Base-by-base conservation (phyloP, 2,888 invertebrate species). In the Meiosimyza decipiens region DNA sequence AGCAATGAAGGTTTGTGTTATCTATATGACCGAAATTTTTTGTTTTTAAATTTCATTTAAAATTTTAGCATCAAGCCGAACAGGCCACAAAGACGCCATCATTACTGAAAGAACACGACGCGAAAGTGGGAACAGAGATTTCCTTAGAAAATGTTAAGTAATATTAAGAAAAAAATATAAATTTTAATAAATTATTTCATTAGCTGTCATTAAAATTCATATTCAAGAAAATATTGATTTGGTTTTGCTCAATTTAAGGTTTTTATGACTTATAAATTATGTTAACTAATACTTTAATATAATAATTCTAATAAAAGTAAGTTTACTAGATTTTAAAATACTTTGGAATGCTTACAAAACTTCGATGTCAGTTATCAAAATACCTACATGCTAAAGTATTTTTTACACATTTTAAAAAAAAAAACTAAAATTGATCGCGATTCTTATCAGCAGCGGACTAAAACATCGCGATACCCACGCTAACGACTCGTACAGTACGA, bases 81-180 rank as follows among this genome's bases (percentile, higher is more conserved):
- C 66, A 76, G 13, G 75, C 73, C 12, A 22, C 74, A 16, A 75
- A 79, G 4, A 77, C 76, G 1, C 79, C 85, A 0, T 75, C 74
- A 16, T 66, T 85, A 6, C 72, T 84, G 3, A 77, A 80, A n/a
- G 77, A 77, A 4, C 85, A 85, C 65, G 85, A 85, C 49, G 77
- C 66, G 1, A 82, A 82, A 0, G 80, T 85, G 9, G 79, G 83
- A 6, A 82, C 82, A 3, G 70, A 79, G 28, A 76, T 84, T 4
- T 78, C 82, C 1, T 76, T 85, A 60, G 84, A 85, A 4, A 70
- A 78, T 13, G 78, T 86, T 1, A 81, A 86, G 71, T 84, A 78
- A 78, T 54, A 18, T 22, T n/a, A 28, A 59, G 22, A 59, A 59
- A 59, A 18, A 55, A 63, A 15, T 33, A 40, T n/a, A 52, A 70